Evolutionary conservation across 2,888 invertebrate genomes (phyloP).

Genomic region (Gymnocheta viridis): DNA sequence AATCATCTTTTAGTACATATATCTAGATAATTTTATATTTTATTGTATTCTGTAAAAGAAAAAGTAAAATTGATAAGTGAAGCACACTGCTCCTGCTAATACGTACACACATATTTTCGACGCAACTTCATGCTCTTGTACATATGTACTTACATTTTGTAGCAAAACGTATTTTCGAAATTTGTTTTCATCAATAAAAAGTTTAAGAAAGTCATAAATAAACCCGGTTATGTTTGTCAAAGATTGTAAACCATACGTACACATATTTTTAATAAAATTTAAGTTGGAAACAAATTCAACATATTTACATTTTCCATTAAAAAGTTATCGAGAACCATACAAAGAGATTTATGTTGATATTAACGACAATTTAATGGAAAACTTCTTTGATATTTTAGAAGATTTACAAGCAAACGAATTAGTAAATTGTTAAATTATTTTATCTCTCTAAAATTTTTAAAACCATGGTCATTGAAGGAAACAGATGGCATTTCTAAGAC

Average conservation of each 20-base stretch:
- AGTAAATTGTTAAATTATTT: background rate
- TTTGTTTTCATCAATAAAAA: background rate
- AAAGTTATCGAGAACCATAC: background rate
- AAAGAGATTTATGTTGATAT: background rate
- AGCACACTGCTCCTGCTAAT: no score
- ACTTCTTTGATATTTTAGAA: background rate
- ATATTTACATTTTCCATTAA: background rate
- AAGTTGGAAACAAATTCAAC: background rate
- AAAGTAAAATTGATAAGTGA: no score
- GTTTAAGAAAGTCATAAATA: background rate
- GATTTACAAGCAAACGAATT: background rate
- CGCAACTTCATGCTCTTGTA: no score
- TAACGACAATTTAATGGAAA: background rate
- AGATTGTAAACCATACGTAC: no score
- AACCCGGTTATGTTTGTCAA: no score
- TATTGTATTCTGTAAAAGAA: no score
- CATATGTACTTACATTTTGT: background rate
- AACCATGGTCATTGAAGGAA: no score
- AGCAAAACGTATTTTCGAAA: background rate
- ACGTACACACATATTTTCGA: no score
- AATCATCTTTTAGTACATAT: no score
- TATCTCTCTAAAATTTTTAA: no score
- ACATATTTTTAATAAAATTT: background rate
- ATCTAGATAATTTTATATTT: no score
- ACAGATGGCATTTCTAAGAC: no score